These are phyloP conservation scores for Thripadectes ignobilis DNA, from an alignment of 2,797 vertebrate species.

Conservation along the genomic window DNA sequence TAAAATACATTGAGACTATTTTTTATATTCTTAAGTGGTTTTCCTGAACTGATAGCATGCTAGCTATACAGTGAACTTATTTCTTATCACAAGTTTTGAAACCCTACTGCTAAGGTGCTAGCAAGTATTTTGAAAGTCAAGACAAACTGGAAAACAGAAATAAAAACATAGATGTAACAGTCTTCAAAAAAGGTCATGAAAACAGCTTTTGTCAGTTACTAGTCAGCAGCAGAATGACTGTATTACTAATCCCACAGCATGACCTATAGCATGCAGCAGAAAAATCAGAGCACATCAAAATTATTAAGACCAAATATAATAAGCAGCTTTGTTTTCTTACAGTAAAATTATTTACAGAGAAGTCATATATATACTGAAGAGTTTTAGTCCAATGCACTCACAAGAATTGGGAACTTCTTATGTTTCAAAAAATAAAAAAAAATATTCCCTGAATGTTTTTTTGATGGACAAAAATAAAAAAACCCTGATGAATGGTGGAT, in stretches of 20 bases:
- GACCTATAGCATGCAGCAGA: background rate
- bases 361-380: background rate
- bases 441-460: background rate
- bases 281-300: constrained; percentile 14
- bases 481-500: background rate
- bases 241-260: background rate
- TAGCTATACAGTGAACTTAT: background rate
- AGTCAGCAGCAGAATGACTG: background rate
- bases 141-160: constrained; percentile 2
- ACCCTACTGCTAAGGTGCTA: background rate
- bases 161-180: background rate
- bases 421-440: background rate
- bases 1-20: background rate
- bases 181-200: background rate
- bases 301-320: background rate
- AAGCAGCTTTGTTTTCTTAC: background rate
- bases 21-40: background rate
- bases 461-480: background rate
- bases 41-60: background rate
- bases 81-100: background rate
- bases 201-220: background rate
- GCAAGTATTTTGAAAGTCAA: background rate
- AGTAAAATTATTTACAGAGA: background rate
- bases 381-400: background rate
- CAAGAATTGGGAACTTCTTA: background rate